Percentiles rank a stretch among this genome's conserved stretches.
These are phyloP conservation scores for Halocynthia roretzi DNA, from an alignment of 23 tunicate genomes.

Conservation along the genomic window DNA sequence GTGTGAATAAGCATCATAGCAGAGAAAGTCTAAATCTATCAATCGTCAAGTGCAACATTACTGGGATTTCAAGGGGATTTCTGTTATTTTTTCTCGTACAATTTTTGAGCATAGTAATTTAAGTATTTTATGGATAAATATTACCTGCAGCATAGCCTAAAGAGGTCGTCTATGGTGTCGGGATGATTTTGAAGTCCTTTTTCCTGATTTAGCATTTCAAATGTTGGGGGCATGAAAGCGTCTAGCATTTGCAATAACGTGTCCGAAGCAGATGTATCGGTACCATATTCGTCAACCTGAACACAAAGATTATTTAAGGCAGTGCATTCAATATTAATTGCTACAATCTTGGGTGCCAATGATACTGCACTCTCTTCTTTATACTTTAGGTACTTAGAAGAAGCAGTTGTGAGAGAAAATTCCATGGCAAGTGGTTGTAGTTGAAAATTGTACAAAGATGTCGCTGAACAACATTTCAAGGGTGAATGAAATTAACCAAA, in stretches of 20 bases:
- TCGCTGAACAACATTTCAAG: no score
- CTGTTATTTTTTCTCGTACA: no score
- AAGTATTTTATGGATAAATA: no score
- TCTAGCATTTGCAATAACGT: constrained; percentile 53
- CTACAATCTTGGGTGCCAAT: no score
- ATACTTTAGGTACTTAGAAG: neutral
- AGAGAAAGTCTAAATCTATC: no score
- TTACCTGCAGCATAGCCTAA: constrained; percentile 76
- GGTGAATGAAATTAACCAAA: no score
- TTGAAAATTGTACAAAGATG: no score
- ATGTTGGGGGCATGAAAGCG: constrained; percentile 54
- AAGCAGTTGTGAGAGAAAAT: neutral
- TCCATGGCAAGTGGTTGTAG: neutral
- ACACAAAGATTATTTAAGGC: neutral
- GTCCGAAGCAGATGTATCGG: constrained; percentile 26
- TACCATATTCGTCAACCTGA: constrained; percentile 90
- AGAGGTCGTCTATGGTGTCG: constrained; percentile 95
- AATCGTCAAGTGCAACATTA: no score
- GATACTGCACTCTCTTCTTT: neutral
- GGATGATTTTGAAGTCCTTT: constrained; percentile 77
- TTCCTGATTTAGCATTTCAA: constrained; percentile 57
- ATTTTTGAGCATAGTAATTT: no score
- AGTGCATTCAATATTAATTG: neutral
- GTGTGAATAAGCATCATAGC: no score
- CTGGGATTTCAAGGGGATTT: no score